Conservation (phyloP, 2,113 vertebrate species). For the Elachura formosa region DNA sequence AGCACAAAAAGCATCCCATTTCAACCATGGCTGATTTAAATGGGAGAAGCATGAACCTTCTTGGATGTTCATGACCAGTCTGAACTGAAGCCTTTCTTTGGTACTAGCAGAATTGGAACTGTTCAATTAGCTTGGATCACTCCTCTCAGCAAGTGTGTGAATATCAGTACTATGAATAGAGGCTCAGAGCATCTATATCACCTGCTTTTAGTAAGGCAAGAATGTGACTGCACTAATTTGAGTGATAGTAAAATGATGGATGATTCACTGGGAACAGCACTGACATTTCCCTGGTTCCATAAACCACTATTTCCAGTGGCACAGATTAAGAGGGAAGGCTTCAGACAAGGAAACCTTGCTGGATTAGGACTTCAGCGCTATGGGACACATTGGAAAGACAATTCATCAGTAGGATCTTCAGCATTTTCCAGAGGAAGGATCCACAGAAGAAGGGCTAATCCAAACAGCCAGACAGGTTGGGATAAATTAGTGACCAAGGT, state of each 20-base stretch:
- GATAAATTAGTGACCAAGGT: neutral
- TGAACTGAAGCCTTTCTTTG: neutral
- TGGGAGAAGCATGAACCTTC: neutral
- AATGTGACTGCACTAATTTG: neutral
- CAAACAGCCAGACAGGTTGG: neutral
- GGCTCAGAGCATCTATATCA: neutral
- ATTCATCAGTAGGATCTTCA: neutral
- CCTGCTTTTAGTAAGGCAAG: neutral
- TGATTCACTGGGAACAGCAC: neutral
- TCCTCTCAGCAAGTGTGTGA: neutral
- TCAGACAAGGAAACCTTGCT: rapidly evolving
- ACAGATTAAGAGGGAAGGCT: neutral
- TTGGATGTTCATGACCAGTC: neutral
- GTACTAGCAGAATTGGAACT: neutral
- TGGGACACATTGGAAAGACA: neutral
- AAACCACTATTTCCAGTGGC: neutral
- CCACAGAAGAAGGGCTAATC: neutral
- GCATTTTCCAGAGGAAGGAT: neutral
- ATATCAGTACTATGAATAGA: neutral
- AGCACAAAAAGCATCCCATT: neutral
- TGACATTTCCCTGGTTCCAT: neutral
- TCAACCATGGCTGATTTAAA: neutral
- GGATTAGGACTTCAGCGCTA: neutral
- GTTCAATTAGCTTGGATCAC: neutral
- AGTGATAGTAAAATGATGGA: neutral